A percentile compares a stretch with the other conserved stretches of the same genome.
Evolutionary conservation across 1,140 invertebrate species (phyloP).

Genomic region (Leucophenga varia): DNA sequence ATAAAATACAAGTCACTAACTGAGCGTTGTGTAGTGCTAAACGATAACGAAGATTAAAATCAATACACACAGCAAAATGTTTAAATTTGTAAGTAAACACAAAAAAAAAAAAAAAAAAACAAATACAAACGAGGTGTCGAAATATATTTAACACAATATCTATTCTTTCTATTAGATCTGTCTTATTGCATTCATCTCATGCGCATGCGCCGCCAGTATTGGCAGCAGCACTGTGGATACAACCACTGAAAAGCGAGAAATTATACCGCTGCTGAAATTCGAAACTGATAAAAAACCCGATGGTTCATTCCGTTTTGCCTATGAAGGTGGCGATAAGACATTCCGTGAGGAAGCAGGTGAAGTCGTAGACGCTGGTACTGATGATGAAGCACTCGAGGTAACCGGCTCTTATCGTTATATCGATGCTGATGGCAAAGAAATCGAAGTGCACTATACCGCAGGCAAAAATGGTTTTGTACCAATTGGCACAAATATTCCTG

Average conservation of each 20-base stretch:
- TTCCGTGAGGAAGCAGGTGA: conserved; percentile 32
- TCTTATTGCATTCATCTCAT: conserved; percentile 24
- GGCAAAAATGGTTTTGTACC: conserved; percentile 69
- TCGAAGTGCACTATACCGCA: conserved; percentile 67
- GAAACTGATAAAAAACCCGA: conserved; percentile 31
- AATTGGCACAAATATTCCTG: conserved; percentile 60
- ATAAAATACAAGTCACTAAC: too few relatives aligned
- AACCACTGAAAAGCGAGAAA: conserved; percentile 25
- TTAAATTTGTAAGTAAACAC: conserved; percentile 24
- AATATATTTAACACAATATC: not conserved
- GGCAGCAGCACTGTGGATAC: conserved; percentile 7
- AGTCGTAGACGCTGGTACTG: conserved; percentile 33
- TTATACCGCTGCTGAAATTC: conserved; percentile 31
- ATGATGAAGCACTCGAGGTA: conserved; percentile 40
- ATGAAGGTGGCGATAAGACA: conserved; percentile 37
- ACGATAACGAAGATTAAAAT: too few relatives aligned
- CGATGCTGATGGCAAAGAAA: conserved; percentile 67
- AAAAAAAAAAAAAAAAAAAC: too few relatives aligned
- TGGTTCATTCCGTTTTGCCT: conserved; percentile 39
- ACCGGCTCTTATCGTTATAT: conserved; percentile 62
- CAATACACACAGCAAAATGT: conserved; percentile 30
- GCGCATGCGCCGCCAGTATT: conserved; percentile 20
- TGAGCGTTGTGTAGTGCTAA: too few relatives aligned
- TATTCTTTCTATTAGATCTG: too few relatives aligned
- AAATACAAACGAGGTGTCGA: too few relatives aligned